These are phyloP conservation scores for Nematostella vectensis DNA, from an alignment of 92 coral and sea anemone genomes.

Conservation along the genomic window DNA sequence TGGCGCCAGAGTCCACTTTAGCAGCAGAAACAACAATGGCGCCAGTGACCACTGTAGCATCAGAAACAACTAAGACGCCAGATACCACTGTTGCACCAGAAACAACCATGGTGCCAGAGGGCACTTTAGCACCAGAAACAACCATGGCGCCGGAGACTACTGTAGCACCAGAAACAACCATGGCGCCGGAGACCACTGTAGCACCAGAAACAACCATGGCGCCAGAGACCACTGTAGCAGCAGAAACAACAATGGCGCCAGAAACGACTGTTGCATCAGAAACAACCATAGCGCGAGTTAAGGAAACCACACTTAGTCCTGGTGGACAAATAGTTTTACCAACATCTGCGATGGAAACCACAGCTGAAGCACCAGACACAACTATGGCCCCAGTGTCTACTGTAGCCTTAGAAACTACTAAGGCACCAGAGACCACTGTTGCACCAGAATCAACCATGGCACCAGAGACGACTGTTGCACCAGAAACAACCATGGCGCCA, in stretches of 20 bases:
- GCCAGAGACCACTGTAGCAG: too few species aligned
- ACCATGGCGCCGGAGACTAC: not conserved
- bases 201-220: not conserved
- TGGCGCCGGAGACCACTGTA: too few species aligned
- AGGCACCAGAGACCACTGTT: not conserved
- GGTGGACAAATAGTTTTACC: not conserved
- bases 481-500: not conserved
- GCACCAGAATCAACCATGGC: not conserved
- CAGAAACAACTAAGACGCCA: not conserved
- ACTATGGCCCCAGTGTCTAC: not conserved
- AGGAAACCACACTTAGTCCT: not conserved
- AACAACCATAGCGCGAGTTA: not conserved
- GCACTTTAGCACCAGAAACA: not conserved
- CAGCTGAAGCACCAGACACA: not conserved
- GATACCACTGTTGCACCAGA: not conserved
- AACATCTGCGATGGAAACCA: not conserved
- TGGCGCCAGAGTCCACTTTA: too few species aligned
- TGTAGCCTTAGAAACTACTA: not conserved
- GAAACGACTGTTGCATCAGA: not conserved
- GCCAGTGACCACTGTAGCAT: not conserved
- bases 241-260: not conserved
- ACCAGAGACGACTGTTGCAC: not conserved
- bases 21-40: not conserved
- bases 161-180: not conserved
- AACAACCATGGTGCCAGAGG: not conserved